Evolutionary conservation across 2,888 invertebrate genomes (phyloP), one percentile per base, ranked within the genome.

Genomic region (Helleia helle): DNA sequence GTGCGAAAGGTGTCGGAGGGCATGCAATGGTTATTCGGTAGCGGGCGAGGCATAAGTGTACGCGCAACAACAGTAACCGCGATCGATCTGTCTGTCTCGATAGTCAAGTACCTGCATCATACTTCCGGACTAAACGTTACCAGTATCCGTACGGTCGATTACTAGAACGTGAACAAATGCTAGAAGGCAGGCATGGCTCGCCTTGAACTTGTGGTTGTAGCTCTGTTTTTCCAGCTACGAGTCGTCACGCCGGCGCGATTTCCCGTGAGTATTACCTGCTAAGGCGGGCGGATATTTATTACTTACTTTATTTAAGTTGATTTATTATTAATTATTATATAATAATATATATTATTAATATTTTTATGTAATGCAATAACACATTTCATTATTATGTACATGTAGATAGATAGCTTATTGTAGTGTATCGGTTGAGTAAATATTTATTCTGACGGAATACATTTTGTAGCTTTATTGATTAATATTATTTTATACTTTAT

Each of bases 1-100:
- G 83, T 83, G 83, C 80, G 77, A 81, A 80, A 74, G 83, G 80
- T 75, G 73, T 73, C 69, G 64, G 71, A 74, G 77, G 79, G 76
- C 75, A 75, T 69, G 69, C 74, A 65, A 65, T 75, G 72, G 68
- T 79, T 79, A 76, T 79, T 83, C 83, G 65, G 83, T 81, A 81
- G 80, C 75, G 63, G 71, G 64, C 77, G 65, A 65, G 72, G 73
- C 77, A 73, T 75, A 75, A 76, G 79, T 73, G 74, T 76, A 73
- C 77, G 73, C 80, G 83, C 69, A 73, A 67, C 76, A 72, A 80
- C 74, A 71, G 71, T 59, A 60, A 51, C 52, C 52, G 47, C 53
- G 51, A 54, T 54, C 54, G 53, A 45, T 54, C 49, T 54, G 49
- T 58, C 58, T 73, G 72, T 70, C 71, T 65, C 54, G 73, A 81